phyloP scores from a whole-genome alignment of 2,797 vertebrate species.

The Malurus splendens region DNA sequence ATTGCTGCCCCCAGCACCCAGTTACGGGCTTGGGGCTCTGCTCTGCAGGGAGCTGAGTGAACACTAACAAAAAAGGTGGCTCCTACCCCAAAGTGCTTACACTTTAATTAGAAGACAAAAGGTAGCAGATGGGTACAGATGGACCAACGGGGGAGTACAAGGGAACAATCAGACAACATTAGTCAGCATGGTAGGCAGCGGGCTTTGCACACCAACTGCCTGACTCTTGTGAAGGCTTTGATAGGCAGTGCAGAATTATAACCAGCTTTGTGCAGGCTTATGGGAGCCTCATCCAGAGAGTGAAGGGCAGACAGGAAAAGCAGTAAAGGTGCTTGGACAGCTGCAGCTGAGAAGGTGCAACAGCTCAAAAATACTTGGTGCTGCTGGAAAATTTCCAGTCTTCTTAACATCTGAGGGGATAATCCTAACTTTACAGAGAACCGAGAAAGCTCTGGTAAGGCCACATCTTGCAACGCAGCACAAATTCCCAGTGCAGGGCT shows the following conservation, averaged over 20 bases:
- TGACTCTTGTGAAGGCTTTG: slow-evolving; percentile 34
- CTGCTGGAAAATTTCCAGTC: background rate
- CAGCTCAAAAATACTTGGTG: background rate
- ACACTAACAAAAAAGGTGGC: background rate
- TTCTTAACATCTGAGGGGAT: background rate
- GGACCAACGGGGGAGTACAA: slow-evolving; percentile 49
- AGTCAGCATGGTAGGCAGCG: slow-evolving; percentile 58
- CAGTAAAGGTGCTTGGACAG: background rate
- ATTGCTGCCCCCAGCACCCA: background rate
- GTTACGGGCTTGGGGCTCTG: background rate
- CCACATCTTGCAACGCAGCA: background rate
- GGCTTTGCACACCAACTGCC: slow-evolving; percentile 45
- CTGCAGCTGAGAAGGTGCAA: background rate
- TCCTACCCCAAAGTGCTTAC: background rate
- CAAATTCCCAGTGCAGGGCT: background rate
- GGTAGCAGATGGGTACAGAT: slow-evolving; percentile 59
- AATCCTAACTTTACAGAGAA: background rate
- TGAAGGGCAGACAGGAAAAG: background rate
- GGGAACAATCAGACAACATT: slow-evolving; percentile 61
- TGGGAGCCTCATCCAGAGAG: background rate
- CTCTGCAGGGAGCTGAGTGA: background rate
- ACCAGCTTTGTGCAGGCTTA: background rate
- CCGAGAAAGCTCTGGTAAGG: background rate
- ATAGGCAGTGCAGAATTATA: slow-evolving; percentile 1
- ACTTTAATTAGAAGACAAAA: slow-evolving; percentile 52